Percentiles rank a stretch among this genome's conserved stretches.
phyloP scores from a whole-genome alignment of 2,888 invertebrate species.

The Halocaridina rubra region DNA sequence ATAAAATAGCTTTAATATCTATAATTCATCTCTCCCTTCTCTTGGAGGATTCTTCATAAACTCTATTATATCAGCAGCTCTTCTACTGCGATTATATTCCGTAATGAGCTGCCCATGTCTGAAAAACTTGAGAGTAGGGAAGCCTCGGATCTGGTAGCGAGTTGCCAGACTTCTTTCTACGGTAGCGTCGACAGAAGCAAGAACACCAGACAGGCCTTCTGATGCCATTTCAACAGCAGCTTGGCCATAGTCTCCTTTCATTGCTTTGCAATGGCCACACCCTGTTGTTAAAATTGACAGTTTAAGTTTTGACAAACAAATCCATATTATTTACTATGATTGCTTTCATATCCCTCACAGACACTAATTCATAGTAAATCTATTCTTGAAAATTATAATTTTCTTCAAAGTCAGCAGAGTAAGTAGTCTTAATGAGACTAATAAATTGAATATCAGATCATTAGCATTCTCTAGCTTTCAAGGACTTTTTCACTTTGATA shows the following conservation, averaged over 20 bases:
- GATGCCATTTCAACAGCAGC: constrained; percentile 72
- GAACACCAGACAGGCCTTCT: constrained; percentile 69
- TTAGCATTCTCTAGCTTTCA: too few relatives aligned
- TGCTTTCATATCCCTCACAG: too few relatives aligned
- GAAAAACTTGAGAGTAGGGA: constrained; percentile 79
- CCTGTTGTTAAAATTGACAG: constrained; percentile 70
- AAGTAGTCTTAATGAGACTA: too few relatives aligned
- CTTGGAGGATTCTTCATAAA: constrained; percentile 70
- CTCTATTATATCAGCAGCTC: constrained; percentile 72
- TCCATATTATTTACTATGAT: too few relatives aligned
- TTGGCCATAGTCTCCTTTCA: constrained; percentile 77
- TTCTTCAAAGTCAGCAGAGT: too few relatives aligned
- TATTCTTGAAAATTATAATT: too few relatives aligned
- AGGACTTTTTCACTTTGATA: too few relatives aligned
- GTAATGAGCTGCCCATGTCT: constrained; percentile 71
- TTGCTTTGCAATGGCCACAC: constrained; percentile 79
- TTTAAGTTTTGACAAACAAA: too few relatives aligned
- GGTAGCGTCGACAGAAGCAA: constrained; percentile 78
- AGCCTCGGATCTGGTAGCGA: constrained; percentile 74
- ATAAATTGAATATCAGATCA: too few relatives aligned
- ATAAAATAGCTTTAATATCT: not conserved
- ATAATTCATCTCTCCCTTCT: constrained; percentile 65
- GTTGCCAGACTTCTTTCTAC: constrained; percentile 74
- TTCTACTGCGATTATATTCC: constrained; percentile 74
- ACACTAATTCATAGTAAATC: too few relatives aligned